Conservation (phyloP, 2,888 invertebrate species). For the Drosophila atripex region DNA sequence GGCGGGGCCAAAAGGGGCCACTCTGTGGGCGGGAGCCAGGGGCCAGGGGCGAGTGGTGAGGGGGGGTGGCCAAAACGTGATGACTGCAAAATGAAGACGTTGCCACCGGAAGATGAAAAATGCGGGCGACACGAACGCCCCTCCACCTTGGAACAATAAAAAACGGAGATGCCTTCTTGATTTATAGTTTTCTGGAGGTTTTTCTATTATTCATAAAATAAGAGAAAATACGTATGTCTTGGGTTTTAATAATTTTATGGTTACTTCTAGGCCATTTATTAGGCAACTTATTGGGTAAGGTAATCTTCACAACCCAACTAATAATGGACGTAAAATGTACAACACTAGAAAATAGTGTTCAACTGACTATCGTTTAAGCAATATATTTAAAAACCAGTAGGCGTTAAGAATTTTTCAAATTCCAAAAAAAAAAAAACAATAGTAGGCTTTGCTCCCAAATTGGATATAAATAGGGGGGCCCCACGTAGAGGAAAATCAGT, state of each 20-base stretch:
- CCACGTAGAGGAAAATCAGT: too few species aligned
- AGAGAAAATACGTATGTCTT: slow-evolving; percentile 12
- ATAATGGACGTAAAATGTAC: too few species aligned
- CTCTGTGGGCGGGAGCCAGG: neutral
- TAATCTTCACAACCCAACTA: too few species aligned
- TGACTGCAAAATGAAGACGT: slow-evolving; percentile 65
- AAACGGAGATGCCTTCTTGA: slow-evolving; percentile 17
- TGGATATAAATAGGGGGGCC: too few species aligned
- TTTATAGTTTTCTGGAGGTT: slow-evolving; percentile 23
- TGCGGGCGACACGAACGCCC: slow-evolving; percentile 41
- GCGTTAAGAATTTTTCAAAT: too few species aligned
- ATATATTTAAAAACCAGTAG: too few species aligned
- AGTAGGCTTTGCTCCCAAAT: too few species aligned
- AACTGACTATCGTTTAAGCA: too few species aligned
- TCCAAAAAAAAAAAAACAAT: too few species aligned
- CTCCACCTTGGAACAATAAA: slow-evolving; percentile 5
- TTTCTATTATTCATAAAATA: slow-evolving; percentile 14
- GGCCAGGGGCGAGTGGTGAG: neutral
- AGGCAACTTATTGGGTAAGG: too few species aligned
- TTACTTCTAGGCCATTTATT: neutral
- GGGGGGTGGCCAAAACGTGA: slow-evolving; percentile 50
- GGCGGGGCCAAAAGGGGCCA: slow-evolving; percentile 2
- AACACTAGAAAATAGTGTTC: too few species aligned
- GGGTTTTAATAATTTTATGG: neutral
- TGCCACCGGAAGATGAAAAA: slow-evolving; percentile 35